phyloP scores from a whole-genome alignment of 2,888 invertebrate genomes.

The Rutpela maculata region DNA sequence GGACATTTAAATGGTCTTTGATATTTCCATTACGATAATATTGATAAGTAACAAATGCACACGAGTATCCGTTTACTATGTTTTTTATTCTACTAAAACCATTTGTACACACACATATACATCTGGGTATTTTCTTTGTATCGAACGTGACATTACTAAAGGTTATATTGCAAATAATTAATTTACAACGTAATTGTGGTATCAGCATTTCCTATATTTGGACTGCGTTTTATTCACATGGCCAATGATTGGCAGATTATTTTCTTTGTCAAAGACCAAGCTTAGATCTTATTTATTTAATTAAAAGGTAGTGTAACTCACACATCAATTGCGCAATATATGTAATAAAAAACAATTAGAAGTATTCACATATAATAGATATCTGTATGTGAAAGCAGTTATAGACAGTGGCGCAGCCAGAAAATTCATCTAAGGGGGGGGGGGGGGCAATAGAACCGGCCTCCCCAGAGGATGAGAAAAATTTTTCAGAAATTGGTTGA shows the following conservation, averaged over 20 bases:
- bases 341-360: neutral
- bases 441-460: no score
- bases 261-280: constrained; percentile 13
- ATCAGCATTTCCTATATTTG: constrained; percentile 25
- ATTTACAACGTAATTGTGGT: constrained; percentile 26
- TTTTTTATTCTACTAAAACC: constrained; percentile 11
- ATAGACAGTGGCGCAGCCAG: no score
- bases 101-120: constrained; percentile 17
- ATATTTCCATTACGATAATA: no score
- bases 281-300: constrained; percentile 23
- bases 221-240: constrained; percentile 21
- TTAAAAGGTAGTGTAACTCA: constrained; percentile 2
- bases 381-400: constrained; percentile 7
- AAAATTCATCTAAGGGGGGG: no score
- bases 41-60: neutral
- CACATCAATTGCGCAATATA: neutral
- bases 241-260: neutral
- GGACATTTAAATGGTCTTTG: neutral
- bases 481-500: no score
- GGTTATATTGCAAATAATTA: constrained; percentile 30
- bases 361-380: constrained; percentile 1
- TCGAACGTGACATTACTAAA: constrained; percentile 30
- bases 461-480: no score
- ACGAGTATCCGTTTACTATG: neutral
- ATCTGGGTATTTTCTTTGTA: constrained; percentile 22